Evolutionary conservation across 2,888 invertebrate genomes (phyloP).

Genomic region (Congeria kusceri): DNA sequence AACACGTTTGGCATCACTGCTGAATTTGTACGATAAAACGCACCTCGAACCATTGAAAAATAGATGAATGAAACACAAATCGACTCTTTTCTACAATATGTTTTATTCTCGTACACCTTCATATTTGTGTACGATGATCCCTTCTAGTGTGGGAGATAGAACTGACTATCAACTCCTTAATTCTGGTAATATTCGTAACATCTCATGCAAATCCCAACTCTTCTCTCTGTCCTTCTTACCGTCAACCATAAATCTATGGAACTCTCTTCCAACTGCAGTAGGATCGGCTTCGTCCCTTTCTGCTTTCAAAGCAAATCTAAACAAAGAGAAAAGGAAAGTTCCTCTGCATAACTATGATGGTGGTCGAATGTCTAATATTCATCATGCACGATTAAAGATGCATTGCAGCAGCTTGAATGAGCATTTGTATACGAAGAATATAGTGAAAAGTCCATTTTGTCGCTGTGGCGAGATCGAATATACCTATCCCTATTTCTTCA

Average conservation of each 20-base stretch:
- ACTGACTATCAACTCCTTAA: background rate
- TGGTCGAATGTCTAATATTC: background rate
- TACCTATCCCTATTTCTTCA: background rate
- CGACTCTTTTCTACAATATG: slow-evolving; percentile 10
- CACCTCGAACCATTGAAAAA: slow-evolving; percentile 14
- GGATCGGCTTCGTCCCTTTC: background rate
- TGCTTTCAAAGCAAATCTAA: background rate
- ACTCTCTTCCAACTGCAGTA: background rate
- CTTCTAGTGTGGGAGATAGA: background rate
- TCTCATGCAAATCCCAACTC: background rate
- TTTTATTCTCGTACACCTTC: background rate
- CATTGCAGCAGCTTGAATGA: background rate
- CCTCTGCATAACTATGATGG: background rate
- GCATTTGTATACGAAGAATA: background rate
- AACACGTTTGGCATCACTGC: slow-evolving; percentile 15
- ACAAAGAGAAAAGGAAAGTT: background rate
- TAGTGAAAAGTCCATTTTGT: background rate
- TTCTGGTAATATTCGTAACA: background rate
- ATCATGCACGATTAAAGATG: background rate
- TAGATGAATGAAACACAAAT: slow-evolving; percentile 1
- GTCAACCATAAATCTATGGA: background rate
- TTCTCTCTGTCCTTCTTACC: background rate
- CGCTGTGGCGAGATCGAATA: background rate
- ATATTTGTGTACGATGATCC: slow-evolving; percentile 6
- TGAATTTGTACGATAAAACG: slow-evolving; percentile 31